These are phyloP conservation scores for Trichomycterus rosablanca DNA, from an alignment of 2,113 vertebrate species.

Conservation along the genomic window DNA sequence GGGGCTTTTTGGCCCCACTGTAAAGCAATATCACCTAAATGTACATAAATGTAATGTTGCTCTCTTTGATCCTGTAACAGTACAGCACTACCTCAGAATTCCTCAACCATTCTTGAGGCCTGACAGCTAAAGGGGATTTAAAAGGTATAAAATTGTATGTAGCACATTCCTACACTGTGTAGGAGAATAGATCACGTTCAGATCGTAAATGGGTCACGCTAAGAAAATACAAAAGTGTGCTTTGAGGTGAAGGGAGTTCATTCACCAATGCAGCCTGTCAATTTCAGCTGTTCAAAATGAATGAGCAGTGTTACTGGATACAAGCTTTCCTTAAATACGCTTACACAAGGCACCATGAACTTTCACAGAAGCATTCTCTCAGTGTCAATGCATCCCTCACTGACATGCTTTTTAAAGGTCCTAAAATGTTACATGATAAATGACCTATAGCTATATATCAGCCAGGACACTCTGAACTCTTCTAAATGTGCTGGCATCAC, in stretches of 20 bases:
- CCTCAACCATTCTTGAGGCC: too few species aligned
- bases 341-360: conserved; percentile 29
- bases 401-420: conserved; percentile 42
- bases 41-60: too few species aligned
- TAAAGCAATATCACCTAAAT: too few species aligned
- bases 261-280: not conserved
- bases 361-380: conserved; percentile 33
- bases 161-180: not conserved
- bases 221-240: not conserved
- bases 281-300: conserved; percentile 6
- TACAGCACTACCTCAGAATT: too few species aligned
- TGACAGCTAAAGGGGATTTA: not conserved
- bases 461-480: conserved; percentile 11
- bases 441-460: conserved; percentile 22
- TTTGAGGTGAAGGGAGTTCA: not conserved
- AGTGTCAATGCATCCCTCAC: conserved; percentile 22
- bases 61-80: too few species aligned
- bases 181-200: not conserved
- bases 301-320: conserved; percentile 6
- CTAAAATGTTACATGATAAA: conserved; percentile 36
- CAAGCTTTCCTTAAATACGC: conserved; percentile 19
- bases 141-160: not conserved
- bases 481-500: conserved; percentile 14
- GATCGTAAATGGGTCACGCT: conserved; percentile 2
- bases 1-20: too few species aligned